Conservation (phyloP, 2,888 invertebrate genomes). For the Keiferia lycopersicella region DNA sequence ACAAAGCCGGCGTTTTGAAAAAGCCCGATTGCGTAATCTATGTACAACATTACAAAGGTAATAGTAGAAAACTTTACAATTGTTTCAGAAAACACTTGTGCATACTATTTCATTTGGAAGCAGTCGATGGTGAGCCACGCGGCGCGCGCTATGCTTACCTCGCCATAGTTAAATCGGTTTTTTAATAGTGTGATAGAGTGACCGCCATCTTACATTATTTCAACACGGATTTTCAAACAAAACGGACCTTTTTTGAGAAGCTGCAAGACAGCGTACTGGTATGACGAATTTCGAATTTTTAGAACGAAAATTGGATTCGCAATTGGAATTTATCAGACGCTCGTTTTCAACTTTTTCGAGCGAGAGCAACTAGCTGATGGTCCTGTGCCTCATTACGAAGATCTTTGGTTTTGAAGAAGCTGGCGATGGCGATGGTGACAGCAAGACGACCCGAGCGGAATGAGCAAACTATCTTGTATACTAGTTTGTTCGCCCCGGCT, state of each 20-base stretch:
- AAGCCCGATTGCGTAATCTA: slow-evolving; percentile 33
- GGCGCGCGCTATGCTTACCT: slow-evolving; percentile 51
- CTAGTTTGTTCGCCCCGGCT: slow-evolving; percentile 82
- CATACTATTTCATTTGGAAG: slow-evolving; percentile 64
- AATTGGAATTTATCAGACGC: slow-evolving; percentile 21
- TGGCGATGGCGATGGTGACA: slow-evolving; percentile 40
- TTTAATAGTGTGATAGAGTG: slow-evolving; percentile 24
- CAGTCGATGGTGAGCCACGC: slow-evolving; percentile 49
- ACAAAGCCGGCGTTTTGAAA: not conserved
- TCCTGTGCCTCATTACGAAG: not conserved
- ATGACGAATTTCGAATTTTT: slow-evolving; percentile 25
- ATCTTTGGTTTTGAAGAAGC: not conserved
- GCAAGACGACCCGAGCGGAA: slow-evolving; percentile 75
- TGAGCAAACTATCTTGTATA: slow-evolving; percentile 74
- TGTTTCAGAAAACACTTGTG: slow-evolving; percentile 78
- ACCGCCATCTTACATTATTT: slow-evolving; percentile 10
- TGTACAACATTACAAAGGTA: slow-evolving; percentile 66
- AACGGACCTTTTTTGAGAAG: slow-evolving; percentile 12
- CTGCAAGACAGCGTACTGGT: not conserved
- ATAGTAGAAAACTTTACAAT: slow-evolving; percentile 78
- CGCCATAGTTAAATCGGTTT: slow-evolving; percentile 31
- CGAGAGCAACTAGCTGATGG: not conserved
- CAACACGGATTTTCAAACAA: slow-evolving; percentile 1
- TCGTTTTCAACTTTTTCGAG: not conserved
- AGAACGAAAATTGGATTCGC: not conserved